Percentiles rank a stretch among this genome's conserved stretches.
Conservation (phyloP, 2,888 invertebrate genomes). For the Caenorhabditis sp. region DNA sequence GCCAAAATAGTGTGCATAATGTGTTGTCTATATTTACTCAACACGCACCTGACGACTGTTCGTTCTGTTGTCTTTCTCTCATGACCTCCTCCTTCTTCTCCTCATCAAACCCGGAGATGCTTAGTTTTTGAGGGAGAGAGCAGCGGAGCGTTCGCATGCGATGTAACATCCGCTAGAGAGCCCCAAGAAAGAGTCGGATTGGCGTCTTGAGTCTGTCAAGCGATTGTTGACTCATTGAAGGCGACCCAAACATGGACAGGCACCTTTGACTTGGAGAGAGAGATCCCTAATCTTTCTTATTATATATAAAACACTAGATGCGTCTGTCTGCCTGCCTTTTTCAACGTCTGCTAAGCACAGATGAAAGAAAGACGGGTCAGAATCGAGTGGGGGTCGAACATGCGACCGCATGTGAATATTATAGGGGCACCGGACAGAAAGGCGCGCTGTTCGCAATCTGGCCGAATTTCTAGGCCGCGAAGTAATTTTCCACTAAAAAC, state of each 20-base stretch:
- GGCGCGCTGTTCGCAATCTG: no score
- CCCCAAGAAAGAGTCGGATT: constrained; percentile 22
- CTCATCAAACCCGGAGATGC: constrained; percentile 14
- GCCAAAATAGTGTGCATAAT: constrained; percentile 51
- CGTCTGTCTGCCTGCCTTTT: no score
- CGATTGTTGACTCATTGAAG: constrained; percentile 8
- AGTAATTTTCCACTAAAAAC: no score
- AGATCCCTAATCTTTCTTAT: background rate
- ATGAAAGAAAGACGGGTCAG: constrained; percentile 28
- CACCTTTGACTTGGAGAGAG: no score
- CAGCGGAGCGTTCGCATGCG: constrained; percentile 17
- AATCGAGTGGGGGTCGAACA: no score
- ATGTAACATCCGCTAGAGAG: constrained; percentile 21
- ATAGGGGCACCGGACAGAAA: no score
- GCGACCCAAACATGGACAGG: constrained; percentile 3
- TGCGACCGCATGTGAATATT: no score
- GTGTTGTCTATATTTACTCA: constrained; percentile 54
- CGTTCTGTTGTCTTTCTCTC: constrained; percentile 44
- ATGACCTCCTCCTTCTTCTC: constrained; percentile 19
- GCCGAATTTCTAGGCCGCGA: no score
- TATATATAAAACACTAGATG: background rate
- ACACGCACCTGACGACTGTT: constrained; percentile 54
- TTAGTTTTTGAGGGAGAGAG: constrained; percentile 41
- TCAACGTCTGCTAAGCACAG: no score
- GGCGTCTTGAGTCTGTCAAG: background rate